These are phyloP conservation scores for Mechanitis messenoides DNA, from an alignment of 2,888 invertebrate genomes.

Conservation along the genomic window DNA sequence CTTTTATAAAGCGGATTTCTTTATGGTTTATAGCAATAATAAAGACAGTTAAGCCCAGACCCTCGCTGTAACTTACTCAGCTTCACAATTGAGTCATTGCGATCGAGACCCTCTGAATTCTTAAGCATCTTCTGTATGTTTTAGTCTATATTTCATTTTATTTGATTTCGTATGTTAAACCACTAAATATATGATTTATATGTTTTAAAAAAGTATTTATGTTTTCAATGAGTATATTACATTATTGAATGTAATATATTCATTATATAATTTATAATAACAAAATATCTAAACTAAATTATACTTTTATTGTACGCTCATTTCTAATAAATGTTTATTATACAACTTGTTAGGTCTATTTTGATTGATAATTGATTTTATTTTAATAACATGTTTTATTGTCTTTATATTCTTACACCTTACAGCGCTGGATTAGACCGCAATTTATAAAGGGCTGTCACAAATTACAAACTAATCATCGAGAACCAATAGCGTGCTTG, in stretches of 20 bases:
- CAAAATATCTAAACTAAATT: too few relatives aligned
- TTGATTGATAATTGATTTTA: too few relatives aligned
- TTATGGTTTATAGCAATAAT: slow-evolving; percentile 72
- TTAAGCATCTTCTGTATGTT: slow-evolving; percentile 51
- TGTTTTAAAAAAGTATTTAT: too few relatives aligned
- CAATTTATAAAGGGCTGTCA: slow-evolving; percentile 36
- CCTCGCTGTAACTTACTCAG: slow-evolving; percentile 51
- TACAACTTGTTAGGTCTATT: too few relatives aligned
- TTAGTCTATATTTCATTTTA: slow-evolving; percentile 20
- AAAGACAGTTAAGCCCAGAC: slow-evolving; percentile 61
- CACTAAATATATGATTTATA: too few relatives aligned
- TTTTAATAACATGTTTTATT: neutral
- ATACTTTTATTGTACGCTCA: too few relatives aligned
- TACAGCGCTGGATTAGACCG: neutral
- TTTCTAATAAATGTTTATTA: too few relatives aligned
- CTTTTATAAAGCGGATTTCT: slow-evolving; percentile 60
- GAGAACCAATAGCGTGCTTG: slow-evolving; percentile 60
- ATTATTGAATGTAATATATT: too few relatives aligned
- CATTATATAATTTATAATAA: too few relatives aligned
- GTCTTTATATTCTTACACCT: neutral
- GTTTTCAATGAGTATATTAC: too few relatives aligned
- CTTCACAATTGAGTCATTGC: slow-evolving; percentile 55
- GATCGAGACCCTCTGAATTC: slow-evolving; percentile 42
- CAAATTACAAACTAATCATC: slow-evolving; percentile 71
- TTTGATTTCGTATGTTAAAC: too few relatives aligned